phyloP scores from a whole-genome alignment of 2,888 invertebrate genomes.

The Carpatolechia fugitivella region DNA sequence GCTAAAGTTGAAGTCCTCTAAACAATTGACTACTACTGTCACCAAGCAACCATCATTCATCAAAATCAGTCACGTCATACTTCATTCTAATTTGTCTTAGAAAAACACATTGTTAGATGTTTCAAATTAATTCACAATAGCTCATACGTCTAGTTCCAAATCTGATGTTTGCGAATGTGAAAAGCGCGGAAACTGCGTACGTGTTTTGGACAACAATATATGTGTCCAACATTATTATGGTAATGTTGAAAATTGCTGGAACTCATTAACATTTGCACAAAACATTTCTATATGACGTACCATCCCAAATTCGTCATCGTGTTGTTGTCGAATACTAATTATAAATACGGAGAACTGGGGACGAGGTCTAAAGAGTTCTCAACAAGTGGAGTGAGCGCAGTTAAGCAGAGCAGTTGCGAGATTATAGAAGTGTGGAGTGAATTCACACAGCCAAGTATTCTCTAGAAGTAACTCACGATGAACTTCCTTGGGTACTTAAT shows the following conservation, averaged over 20 bases:
- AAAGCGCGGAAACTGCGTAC: neutral
- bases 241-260: conserved; percentile 36
- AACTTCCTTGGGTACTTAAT: conserved; percentile 40
- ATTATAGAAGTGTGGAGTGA: neutral
- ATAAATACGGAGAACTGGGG: conserved; percentile 39
- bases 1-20: neutral
- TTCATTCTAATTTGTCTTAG: no score
- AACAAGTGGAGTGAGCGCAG: conserved; percentile 27
- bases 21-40: no score
- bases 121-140: conserved; percentile 19
- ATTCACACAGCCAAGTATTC: neutral
- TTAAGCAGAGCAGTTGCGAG: conserved; percentile 13
- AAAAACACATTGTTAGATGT: conserved; percentile 13
- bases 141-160: neutral
- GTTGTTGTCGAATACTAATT: conserved; percentile 41
- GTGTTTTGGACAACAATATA: conserved; percentile 1
- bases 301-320: conserved; percentile 41
- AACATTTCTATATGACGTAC: conserved; percentile 32
- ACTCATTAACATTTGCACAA: conserved; percentile 45
- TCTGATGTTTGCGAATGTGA: neutral
- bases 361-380: conserved; percentile 24
- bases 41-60: no score
- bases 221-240: conserved; percentile 36
- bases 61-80: neutral
- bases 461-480: conserved; percentile 20